These are phyloP conservation scores for Seladonia tumulorum DNA, from an alignment of 2,888 invertebrate genomes.

Conservation along the genomic window DNA sequence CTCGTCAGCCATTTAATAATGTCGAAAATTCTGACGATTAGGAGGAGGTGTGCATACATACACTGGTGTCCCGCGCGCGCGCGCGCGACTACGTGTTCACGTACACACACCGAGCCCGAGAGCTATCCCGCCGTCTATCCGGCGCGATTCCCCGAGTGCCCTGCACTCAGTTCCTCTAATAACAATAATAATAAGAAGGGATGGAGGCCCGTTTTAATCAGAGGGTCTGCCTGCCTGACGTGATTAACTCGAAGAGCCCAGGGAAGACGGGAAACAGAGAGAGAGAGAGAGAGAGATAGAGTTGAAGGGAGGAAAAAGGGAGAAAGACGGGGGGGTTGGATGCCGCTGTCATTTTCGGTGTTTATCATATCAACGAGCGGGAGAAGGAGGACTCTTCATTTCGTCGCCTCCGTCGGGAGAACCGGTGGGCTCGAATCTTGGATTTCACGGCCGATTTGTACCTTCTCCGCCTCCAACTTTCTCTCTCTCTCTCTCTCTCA, in stretches of 20 bases:
- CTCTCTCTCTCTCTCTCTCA: not conserved
- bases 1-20: slow-evolving; percentile 77
- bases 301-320: slow-evolving; percentile 48
- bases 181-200: slow-evolving; percentile 79
- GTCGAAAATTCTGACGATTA: slow-evolving; percentile 74
- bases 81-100: not conserved
- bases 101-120: slow-evolving; percentile 1
- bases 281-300: too few relatives aligned
- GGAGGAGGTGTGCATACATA: slow-evolving; percentile 48
- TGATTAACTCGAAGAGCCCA: slow-evolving; percentile 78
- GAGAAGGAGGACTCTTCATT: slow-evolving; percentile 57
- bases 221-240: slow-evolving; percentile 78
- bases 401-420: slow-evolving; percentile 46
- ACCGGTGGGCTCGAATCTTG: slow-evolving; percentile 66
- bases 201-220: slow-evolving; percentile 80
- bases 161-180: slow-evolving; percentile 72
- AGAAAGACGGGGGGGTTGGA: slow-evolving; percentile 55
- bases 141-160: slow-evolving; percentile 65
- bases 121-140: slow-evolving; percentile 55
- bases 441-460: slow-evolving; percentile 67
- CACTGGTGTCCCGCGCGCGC: not conserved
- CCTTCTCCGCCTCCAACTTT: not conserved
- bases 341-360: slow-evolving; percentile 77
- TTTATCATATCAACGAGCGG: slow-evolving; percentile 78
- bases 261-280: slow-evolving; percentile 40